These are phyloP conservation scores for Merops nubicus DNA, from an alignment of 2,113 vertebrate species.

Conservation along the genomic window DNA sequence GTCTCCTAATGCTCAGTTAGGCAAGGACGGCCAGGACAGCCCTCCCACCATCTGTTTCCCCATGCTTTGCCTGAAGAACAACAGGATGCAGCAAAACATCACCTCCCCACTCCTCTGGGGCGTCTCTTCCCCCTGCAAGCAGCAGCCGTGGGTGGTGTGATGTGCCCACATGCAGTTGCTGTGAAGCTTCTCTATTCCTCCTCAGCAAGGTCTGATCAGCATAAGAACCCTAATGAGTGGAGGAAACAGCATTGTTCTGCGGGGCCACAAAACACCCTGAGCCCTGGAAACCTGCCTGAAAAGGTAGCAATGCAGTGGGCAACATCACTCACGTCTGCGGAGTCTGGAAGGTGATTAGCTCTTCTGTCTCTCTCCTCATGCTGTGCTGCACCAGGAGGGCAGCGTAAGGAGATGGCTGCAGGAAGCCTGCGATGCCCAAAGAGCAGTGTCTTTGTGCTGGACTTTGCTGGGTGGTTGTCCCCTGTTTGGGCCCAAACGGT, in stretches of 20 bases:
- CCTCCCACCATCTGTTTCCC: background rate
- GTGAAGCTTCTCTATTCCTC: background rate
- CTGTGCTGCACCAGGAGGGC: background rate
- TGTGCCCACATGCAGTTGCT: background rate
- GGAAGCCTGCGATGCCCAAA: background rate
- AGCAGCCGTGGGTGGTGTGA: background rate
- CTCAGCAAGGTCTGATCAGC: background rate
- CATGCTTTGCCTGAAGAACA: background rate
- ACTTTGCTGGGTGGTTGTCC: background rate
- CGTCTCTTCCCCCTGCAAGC: background rate
- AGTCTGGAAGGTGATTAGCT: background rate
- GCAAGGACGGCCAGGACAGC: background rate
- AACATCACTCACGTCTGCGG: background rate
- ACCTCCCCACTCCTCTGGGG: rapidly evolving
- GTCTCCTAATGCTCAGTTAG: background rate
- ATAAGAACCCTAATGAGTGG: background rate
- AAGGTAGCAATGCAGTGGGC: background rate
- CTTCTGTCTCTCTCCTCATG: background rate
- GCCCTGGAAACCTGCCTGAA: background rate
- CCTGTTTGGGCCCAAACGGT: background rate
- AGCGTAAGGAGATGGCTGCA: background rate
- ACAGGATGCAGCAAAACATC: background rate
- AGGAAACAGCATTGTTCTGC: background rate
- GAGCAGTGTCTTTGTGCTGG: background rate
- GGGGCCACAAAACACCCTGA: background rate